Conservation (phyloP, 2,888 invertebrate genomes). For the Lasioglossum figueresi region DNA sequence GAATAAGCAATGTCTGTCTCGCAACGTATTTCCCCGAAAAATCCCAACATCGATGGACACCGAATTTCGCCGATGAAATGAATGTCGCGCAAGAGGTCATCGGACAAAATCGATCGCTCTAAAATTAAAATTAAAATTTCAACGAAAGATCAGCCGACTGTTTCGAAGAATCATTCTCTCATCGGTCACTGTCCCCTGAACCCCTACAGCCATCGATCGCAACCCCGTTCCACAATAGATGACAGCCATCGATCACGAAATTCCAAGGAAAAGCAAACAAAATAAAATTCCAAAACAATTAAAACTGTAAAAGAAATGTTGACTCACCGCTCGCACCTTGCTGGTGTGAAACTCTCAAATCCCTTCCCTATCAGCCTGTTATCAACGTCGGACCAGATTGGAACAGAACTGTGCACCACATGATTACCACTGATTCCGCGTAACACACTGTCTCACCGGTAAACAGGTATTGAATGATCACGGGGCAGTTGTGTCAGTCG, state of each 20-base stretch:
- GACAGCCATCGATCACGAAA: background rate
- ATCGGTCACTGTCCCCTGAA: background rate
- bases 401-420: slow-evolving; percentile 9
- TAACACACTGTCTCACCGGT: background rate
- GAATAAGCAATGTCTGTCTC: background rate
- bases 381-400: background rate
- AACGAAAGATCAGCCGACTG: background rate
- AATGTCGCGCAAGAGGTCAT: too few species aligned
- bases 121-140: background rate
- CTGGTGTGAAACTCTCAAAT: background rate
- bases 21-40: background rate
- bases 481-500: background rate
- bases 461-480: background rate
- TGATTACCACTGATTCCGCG: slow-evolving; percentile 20
- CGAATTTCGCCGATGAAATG: too few species aligned
- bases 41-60: background rate
- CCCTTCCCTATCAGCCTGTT: background rate
- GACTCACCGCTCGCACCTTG: background rate
- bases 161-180: background rate
- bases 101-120: background rate
- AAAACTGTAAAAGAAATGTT: background rate
- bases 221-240: background rate
- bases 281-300: background rate
- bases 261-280: background rate
- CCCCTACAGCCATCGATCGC: background rate